These are phyloP conservation scores for Urocitellus parryii DNA, from an alignment of 2,113 vertebrate genomes.

Conservation along the genomic window DNA sequence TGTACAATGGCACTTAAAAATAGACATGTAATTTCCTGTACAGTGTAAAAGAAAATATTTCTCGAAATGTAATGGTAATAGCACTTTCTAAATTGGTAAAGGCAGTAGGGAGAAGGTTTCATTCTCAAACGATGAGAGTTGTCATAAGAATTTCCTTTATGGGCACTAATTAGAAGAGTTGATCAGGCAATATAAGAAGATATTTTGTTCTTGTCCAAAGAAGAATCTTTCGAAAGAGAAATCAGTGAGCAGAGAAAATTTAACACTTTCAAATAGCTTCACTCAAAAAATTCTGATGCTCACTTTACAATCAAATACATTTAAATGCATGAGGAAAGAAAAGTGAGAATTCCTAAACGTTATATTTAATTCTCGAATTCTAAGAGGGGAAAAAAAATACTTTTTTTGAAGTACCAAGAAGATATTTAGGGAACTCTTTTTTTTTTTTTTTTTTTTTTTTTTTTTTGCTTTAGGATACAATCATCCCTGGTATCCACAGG, in stretches of 20 bases:
- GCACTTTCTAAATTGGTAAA: slow-evolving; percentile 58
- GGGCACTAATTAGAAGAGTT: not conserved
- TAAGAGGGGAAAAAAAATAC: not conserved
- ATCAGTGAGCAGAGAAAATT: not conserved
- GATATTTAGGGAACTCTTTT: not conserved
- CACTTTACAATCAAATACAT: not conserved
- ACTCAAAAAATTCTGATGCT: not conserved
- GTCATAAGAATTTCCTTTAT: not conserved
- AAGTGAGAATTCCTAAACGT: not conserved
- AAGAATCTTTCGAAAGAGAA: not conserved
- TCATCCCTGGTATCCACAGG: not conserved
- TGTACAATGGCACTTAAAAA: slow-evolving; percentile 71
- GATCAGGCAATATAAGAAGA: not conserved
- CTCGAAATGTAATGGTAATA: not conserved
- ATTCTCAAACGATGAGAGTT: slow-evolving; percentile 15
- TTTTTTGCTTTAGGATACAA: not conserved
- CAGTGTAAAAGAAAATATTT: slow-evolving; percentile 62
- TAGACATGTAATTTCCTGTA: slow-evolving; percentile 64
- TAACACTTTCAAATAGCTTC: slow-evolving; percentile 1
- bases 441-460: not conserved
- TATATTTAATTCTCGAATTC: not conserved
- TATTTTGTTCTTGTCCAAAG: slow-evolving; percentile 29
- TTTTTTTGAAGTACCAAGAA: not conserved
- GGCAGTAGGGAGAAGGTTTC: slow-evolving; percentile 21
- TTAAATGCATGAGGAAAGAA: not conserved